phyloP scores from a whole-genome alignment of 2,113 vertebrate species.

The Bagarius yarrelli region DNA sequence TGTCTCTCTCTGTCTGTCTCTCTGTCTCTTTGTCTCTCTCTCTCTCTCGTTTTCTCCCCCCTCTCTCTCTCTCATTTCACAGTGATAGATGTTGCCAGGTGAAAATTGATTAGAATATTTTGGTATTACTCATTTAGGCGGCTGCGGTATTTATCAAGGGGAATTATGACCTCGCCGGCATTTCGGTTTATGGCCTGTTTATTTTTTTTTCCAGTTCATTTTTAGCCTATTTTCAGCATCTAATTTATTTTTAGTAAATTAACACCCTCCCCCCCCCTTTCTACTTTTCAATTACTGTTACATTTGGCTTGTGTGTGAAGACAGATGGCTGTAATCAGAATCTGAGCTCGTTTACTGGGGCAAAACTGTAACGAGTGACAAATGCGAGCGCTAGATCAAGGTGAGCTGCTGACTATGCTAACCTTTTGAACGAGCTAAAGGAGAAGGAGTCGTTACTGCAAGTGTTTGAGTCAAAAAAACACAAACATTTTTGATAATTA shows the following conservation, averaged over 20 bases:
- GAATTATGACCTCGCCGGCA: constrained; percentile 22
- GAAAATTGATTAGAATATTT: constrained; percentile 22
- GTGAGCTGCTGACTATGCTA: neutral
- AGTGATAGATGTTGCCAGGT: constrained; percentile 18
- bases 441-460: too few species aligned
- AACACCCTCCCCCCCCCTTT: neutral
- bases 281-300: constrained; percentile 26
- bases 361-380: neutral
- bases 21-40: neutral
- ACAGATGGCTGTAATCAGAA: constrained; percentile 25
- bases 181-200: constrained; percentile 53
- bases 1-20: too few species aligned
- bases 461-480: neutral
- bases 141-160: constrained; percentile 12
- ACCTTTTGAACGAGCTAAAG: neutral
- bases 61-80: neutral
- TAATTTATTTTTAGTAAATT: constrained; percentile 41
- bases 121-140: constrained; percentile 5
- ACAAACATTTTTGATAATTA: too few species aligned
- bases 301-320: neutral
- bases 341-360: neutral
- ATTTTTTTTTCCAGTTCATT: constrained; percentile 55
- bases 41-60: neutral
- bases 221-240: constrained; percentile 20
- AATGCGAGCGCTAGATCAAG: too few species aligned